These are phyloP conservation scores for Sinelater perroti DNA, from an alignment of 2,888 invertebrate species.

Conservation along the genomic window DNA sequence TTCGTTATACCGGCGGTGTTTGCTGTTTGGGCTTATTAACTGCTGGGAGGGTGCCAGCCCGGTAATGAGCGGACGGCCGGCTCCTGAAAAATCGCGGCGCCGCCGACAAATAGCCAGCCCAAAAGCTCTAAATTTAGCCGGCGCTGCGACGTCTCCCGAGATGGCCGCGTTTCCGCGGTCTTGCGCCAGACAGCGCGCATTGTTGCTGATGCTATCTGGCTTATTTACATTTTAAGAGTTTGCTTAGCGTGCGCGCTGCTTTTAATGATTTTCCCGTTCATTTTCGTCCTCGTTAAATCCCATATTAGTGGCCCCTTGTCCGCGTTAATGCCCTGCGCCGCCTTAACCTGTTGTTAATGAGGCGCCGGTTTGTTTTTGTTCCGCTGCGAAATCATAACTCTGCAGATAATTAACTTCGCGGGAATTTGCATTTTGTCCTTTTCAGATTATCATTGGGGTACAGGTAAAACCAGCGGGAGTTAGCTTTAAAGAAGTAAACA, in stretches of 20 bases:
- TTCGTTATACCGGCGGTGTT: conserved; percentile 21
- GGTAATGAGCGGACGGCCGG: conserved; percentile 4
- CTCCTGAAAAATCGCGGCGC: conserved; percentile 9
- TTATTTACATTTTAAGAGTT: conserved; percentile 39
- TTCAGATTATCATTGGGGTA: too few relatives aligned
- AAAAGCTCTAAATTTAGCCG: background rate
- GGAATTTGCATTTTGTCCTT: too few relatives aligned
- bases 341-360: too few relatives aligned
- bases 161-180: too few relatives aligned
- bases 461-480: too few relatives aligned
- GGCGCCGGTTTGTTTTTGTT: too few relatives aligned
- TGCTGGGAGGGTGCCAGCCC: conserved; percentile 19
- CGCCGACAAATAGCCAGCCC: background rate
- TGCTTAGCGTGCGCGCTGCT: conserved; percentile 25
- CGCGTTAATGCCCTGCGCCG: background rate
- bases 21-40: conserved; percentile 26
- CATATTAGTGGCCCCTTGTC: conserved; percentile 8
- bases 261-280: conserved; percentile 4
- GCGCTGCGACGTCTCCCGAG: too few relatives aligned
- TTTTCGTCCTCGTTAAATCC: conserved; percentile 7
- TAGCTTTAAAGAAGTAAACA: too few relatives aligned
- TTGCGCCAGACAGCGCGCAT: conserved; percentile 14
- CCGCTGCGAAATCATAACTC: too few relatives aligned
- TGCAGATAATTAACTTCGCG: too few relatives aligned
- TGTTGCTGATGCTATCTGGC: conserved; percentile 36